These are phyloP conservation scores for Laothoe populi DNA, from an alignment of 2,888 invertebrate species.

Conservation along the genomic window DNA sequence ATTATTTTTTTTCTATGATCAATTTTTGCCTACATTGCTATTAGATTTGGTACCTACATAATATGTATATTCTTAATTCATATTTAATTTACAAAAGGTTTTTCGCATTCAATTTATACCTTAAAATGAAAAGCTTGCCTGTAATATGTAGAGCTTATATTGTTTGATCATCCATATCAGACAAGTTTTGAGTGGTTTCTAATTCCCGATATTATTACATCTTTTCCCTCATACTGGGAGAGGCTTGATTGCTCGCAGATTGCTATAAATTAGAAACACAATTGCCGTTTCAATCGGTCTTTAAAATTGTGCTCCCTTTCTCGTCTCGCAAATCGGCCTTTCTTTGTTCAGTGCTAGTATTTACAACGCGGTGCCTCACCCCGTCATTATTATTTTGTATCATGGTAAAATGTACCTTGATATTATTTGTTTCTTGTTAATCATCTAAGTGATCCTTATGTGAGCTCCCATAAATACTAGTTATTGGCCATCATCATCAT, in stretches of 20 bases:
- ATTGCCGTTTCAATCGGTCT: constrained; percentile 74
- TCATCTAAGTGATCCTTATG: constrained; percentile 42
- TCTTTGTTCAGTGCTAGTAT: constrained; percentile 71
- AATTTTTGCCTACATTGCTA: constrained; percentile 45
- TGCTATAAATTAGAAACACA: constrained; percentile 81
- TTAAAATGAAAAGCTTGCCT: constrained; percentile 50
- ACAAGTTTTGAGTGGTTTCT: constrained; percentile 68
- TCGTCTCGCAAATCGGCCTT: constrained; percentile 78
- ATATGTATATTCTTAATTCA: too few relatives aligned
- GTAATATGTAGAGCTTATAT: constrained; percentile 44
- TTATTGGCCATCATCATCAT: constrained; percentile 44
- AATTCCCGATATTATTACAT: constrained; percentile 74
- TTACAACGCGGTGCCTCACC: constrained; percentile 57
- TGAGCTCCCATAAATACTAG: constrained; percentile 41
- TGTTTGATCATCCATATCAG: constrained; percentile 59
- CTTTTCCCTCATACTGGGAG: constrained; percentile 72
- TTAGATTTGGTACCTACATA: constrained; percentile 32
- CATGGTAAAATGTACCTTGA: constrained; percentile 42
- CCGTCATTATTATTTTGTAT: constrained; percentile 47
- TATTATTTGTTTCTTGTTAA: constrained; percentile 45
- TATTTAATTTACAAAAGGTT: neutral
- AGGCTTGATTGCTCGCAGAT: constrained; percentile 78
- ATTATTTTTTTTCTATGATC: constrained; percentile 46
- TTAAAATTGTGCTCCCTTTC: constrained; percentile 82
- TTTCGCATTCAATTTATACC: constrained; percentile 41